Conservation (phyloP, 2,797 vertebrate species). For the Pteronotus mesoamericanus region DNA sequence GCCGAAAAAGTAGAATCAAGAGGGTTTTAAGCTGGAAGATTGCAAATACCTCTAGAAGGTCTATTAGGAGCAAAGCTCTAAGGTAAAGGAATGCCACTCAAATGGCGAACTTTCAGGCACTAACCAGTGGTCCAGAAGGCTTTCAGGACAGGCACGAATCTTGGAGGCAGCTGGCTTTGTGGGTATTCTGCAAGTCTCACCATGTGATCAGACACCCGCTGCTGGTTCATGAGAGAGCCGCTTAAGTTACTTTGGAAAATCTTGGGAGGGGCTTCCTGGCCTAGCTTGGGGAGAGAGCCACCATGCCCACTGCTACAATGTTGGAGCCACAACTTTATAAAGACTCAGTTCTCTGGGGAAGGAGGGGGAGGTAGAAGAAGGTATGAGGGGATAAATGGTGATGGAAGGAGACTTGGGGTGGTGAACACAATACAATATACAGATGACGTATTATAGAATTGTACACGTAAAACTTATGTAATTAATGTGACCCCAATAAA, state of each 20-base stretch:
- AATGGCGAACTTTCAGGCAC: background rate
- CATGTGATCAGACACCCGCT: background rate
- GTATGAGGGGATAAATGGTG: background rate
- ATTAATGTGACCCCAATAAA: no score
- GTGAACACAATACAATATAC: background rate
- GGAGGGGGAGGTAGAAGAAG: no score
- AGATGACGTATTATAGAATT: no score
- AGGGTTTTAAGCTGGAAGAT: background rate
- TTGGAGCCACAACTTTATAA: accelerated
- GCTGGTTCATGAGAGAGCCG: background rate
- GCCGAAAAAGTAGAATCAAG: background rate
- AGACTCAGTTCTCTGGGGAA: background rate
- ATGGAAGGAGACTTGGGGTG: background rate
- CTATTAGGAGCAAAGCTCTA: background rate
- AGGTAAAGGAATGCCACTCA: background rate
- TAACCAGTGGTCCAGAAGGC: background rate
- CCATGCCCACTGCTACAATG: accelerated
- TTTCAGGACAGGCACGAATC: background rate
- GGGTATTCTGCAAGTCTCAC: background rate
- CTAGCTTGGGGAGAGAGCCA: background rate
- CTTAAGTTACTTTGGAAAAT: background rate
- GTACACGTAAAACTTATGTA: no score
- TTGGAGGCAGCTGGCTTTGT: background rate
- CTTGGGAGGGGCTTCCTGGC: background rate
- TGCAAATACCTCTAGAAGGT: background rate